Conservation (phyloP, 2,888 invertebrate genomes). For the Leptinotarsa rubiginosa region DNA sequence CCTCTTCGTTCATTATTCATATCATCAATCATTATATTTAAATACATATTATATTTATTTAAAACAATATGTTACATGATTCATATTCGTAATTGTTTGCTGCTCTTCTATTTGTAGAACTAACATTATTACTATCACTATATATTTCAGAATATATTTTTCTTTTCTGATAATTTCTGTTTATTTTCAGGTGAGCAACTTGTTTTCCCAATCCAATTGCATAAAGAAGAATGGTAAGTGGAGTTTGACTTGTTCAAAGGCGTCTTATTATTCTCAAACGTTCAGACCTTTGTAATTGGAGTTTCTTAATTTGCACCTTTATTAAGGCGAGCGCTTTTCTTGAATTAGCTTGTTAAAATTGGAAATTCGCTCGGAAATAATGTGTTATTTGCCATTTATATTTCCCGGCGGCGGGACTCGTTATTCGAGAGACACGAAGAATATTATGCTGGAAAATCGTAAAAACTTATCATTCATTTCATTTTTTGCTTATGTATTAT, state of each 20-base stretch:
- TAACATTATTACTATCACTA: background rate
- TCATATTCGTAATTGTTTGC: no score
- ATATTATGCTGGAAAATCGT: background rate
- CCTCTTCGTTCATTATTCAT: no score
- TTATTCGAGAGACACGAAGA: background rate
- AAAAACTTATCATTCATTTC: no score
- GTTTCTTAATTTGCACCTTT: constrained; percentile 17
- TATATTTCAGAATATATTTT: background rate
- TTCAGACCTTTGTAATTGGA: constrained; percentile 1
- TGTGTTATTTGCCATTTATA: constrained; percentile 9
- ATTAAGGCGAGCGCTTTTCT: background rate
- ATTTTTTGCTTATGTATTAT: no score
- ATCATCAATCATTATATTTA: no score
- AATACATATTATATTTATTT: no score
- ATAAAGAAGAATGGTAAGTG: background rate
- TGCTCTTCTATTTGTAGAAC: no score
- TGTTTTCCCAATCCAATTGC: background rate
- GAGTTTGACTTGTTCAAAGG: constrained; percentile 5
- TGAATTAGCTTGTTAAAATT: constrained; percentile 18
- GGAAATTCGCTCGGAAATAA: constrained; percentile 12
- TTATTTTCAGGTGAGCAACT: constrained; percentile 10
- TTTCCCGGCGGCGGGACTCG: background rate
- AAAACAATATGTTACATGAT: no score
- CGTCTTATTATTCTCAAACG: background rate
- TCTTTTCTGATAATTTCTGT: background rate